A percentile compares a stretch with the other conserved stretches of the same genome.
Evolutionary conservation across 2,888 invertebrate species (phyloP).

Genomic region (Panzeria rudis): DNA sequence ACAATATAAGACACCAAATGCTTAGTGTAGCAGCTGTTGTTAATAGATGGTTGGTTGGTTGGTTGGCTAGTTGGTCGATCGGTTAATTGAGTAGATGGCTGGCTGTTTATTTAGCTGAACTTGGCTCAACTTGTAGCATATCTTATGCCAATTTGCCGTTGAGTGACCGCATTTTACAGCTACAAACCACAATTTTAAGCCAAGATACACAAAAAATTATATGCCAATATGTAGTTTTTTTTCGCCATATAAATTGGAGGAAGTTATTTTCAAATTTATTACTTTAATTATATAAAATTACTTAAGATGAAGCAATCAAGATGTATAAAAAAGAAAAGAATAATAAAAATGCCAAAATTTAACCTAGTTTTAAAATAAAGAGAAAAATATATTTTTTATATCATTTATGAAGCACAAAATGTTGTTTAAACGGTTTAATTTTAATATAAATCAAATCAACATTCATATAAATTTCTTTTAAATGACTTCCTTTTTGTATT

Average conservation of each 20-base stretch:
- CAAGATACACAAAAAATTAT: constrained; percentile 9
- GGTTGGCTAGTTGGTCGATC: constrained; percentile 4
- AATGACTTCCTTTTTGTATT: not conserved
- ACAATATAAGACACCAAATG: not conserved
- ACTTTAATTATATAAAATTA: constrained; percentile 70
- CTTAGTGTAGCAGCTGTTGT: constrained; percentile 24
- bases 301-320: constrained; percentile 31
- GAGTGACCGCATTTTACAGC: constrained; percentile 67
- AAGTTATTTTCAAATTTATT: constrained; percentile 69
- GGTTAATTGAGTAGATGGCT: constrained; percentile 6
- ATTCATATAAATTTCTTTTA: constrained; percentile 40
- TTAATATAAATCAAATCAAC: constrained; percentile 4
- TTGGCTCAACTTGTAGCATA: constrained; percentile 34
- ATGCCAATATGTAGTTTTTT: too few species aligned
- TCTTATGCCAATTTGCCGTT: constrained; percentile 61
- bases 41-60: constrained; percentile 12
- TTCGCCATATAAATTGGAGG: constrained; percentile 55
- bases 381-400: constrained; percentile 4
- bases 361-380: constrained; percentile 57
- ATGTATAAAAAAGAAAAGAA: constrained; percentile 10
- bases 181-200: constrained; percentile 37
- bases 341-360: constrained; percentile 52
- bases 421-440: not conserved
- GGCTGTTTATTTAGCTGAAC: constrained; percentile 4
- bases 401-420: not conserved